Conservation (phyloP, 2,113 vertebrate species). For the Protobothrops mucrosquamatus region DNA sequence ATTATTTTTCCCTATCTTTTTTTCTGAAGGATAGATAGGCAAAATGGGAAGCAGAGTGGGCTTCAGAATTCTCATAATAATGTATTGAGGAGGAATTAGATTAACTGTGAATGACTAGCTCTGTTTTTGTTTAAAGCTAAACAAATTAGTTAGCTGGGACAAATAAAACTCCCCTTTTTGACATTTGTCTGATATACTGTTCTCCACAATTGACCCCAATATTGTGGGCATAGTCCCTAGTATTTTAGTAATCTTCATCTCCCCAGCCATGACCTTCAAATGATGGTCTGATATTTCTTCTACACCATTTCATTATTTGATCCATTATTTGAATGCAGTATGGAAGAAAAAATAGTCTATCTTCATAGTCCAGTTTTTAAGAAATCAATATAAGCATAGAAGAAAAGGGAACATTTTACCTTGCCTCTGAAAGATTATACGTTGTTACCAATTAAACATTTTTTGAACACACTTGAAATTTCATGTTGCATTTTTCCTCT, state of each 20-base stretch:
- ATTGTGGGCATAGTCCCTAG: neutral
- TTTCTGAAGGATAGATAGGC: neutral
- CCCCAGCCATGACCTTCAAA: conserved; percentile 29
- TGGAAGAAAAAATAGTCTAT: conserved; percentile 9
- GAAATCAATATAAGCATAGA: conserved; percentile 18
- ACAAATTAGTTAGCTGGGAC: no score
- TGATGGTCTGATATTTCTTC: neutral
- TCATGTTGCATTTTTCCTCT: conserved; percentile 5
- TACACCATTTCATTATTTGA: conserved; percentile 15
- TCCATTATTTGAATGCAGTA: neutral
- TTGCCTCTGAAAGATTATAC: conserved; percentile 26
- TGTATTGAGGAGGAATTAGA: neutral
- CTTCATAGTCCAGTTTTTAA: conserved; percentile 32
- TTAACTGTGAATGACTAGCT: neutral
- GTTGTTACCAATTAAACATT: conserved; percentile 37
- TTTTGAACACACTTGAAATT: conserved; percentile 16
- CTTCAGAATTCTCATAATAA: neutral
- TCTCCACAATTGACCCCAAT: neutral
- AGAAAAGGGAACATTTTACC: neutral
- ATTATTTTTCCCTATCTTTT: neutral
- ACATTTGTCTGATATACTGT: neutral
- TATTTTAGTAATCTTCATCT: conserved; percentile 35
- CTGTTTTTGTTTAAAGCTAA: neutral
- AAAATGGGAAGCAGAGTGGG: neutral
- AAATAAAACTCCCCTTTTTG: neutral